Evolutionary conservation across 2,888 invertebrate species (phyloP), one percentile per base, ranked within the genome.

Genomic region (Poecilus cupreus): DNA sequence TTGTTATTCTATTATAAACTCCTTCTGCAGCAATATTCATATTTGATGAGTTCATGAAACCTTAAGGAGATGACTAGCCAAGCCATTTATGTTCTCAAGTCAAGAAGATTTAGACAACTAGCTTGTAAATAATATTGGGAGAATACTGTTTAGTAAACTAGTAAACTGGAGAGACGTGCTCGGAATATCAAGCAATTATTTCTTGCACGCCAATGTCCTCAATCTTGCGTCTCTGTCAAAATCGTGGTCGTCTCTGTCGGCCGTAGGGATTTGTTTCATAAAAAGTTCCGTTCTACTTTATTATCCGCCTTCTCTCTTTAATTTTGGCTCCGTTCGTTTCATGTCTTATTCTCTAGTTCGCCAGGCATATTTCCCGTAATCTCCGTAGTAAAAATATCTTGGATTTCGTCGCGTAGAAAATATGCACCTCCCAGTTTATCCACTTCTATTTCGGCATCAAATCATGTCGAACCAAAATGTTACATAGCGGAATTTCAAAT

Each of bases 201-300:
- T 68, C 37, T 32, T 37, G 64, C 16, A 68, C 60, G 64, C 32
- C 32, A 11, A 68, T 68, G 16, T 37, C 37, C 64, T 68, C 51
- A 51, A 43, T 43, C n/a, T 51, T 13, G 5, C 13, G 18, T 51
- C 51, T 51, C 51, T n/a, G 4, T 13, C 13, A 8, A 51, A 51
- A 13, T 51, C 22, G 22, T 60, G 24, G 24, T 32, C 8, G 39
- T 72, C 46, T 72, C 22, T 24, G 32, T 37, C 57, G 32, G 80
- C 70, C 68, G 16, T 16, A 72, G 72, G 72, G 80, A 80, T 80
- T 70, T 39, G 72, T 72, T 60, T 70, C 80, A 80, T 72, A 72
- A 80, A 80, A 80, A 80, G 39, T 80, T 72, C 57, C 24, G 72
- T 57, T 79, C 49, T 79, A 70, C 79, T 79, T 79, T 79, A 79